These are phyloP conservation scores for Yponomeuta cagnagella DNA, from an alignment of 2,888 invertebrate genomes.

Conservation along the genomic window DNA sequence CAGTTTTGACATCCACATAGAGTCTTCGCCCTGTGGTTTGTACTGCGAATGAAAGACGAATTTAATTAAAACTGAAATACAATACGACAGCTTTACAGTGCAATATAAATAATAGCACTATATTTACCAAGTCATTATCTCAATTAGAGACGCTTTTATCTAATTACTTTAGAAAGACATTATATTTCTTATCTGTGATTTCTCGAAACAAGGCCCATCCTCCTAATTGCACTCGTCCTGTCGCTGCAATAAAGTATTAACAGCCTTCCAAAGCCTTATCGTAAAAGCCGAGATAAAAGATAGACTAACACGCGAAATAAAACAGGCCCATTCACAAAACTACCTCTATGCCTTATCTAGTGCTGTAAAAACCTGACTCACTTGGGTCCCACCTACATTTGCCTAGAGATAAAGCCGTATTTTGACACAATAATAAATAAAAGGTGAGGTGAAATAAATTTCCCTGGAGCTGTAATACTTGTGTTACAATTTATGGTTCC, in stretches of 20 bases:
- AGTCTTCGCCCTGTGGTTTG: too few species aligned
- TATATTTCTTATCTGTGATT: background rate
- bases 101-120: too few species aligned
- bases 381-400: slow-evolving; percentile 11
- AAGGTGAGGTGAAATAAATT: slow-evolving; percentile 69
- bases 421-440: slow-evolving; percentile 56
- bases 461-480: slow-evolving; percentile 41
- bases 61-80: too few species aligned
- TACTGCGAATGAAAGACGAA: too few species aligned
- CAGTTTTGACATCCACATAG: too few species aligned
- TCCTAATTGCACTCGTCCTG: background rate
- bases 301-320: slow-evolving; percentile 8
- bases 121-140: background rate
- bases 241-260: background rate
- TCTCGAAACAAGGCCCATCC: background rate
- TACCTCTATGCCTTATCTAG: background rate
- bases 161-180: background rate
- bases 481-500: slow-evolving; percentile 71
- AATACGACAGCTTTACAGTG: too few species aligned
- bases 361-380: slow-evolving; percentile 11
- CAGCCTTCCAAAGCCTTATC: slow-evolving; percentile 7
- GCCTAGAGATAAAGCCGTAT: slow-evolving; percentile 12
- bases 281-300: background rate
- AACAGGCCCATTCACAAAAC: slow-evolving; percentile 8
- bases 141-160: background rate